phyloP scores from a whole-genome alignment of 2,113 vertebrate species.

The Triplophysa siluroides region DNA sequence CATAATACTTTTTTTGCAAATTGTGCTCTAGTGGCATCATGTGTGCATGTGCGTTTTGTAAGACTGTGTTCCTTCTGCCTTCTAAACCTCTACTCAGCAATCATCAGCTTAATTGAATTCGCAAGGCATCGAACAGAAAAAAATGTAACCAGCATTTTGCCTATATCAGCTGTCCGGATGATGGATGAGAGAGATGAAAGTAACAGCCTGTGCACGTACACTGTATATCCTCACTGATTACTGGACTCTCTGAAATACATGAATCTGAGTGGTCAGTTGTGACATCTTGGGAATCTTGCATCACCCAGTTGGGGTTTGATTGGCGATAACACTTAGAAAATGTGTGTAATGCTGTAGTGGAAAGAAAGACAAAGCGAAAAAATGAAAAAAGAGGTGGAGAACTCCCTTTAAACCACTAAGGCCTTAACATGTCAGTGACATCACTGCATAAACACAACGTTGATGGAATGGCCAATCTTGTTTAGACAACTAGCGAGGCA shows the following conservation, averaged over 20 bases:
- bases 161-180: slow-evolving; percentile 37
- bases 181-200: slow-evolving; percentile 38
- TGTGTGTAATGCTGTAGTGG: background rate
- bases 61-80: slow-evolving; percentile 41
- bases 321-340: background rate
- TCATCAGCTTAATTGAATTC: slow-evolving; percentile 52
- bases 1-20: background rate
- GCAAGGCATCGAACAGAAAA: slow-evolving; percentile 39
- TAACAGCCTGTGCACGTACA: slow-evolving; percentile 1
- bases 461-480: slow-evolving; percentile 38
- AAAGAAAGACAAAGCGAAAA: slow-evolving; percentile 20
- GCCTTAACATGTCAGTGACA: slow-evolving; percentile 52
- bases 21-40: background rate
- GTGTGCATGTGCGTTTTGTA: slow-evolving; percentile 28
- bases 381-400: slow-evolving; percentile 9
- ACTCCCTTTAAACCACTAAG: slow-evolving; percentile 7
- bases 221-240: background rate
- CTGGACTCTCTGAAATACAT: background rate
- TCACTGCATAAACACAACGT: slow-evolving; percentile 55
- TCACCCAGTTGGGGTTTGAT: too few species aligned
- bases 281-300: too few species aligned
- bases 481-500: slow-evolving; percentile 13
- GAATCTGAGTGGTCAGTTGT: background rate
- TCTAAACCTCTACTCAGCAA: slow-evolving; percentile 44
- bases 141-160: slow-evolving; percentile 51